Evolutionary conservation across 1,140 invertebrate species (phyloP).

Genomic region (Anastrepha obliqua): DNA sequence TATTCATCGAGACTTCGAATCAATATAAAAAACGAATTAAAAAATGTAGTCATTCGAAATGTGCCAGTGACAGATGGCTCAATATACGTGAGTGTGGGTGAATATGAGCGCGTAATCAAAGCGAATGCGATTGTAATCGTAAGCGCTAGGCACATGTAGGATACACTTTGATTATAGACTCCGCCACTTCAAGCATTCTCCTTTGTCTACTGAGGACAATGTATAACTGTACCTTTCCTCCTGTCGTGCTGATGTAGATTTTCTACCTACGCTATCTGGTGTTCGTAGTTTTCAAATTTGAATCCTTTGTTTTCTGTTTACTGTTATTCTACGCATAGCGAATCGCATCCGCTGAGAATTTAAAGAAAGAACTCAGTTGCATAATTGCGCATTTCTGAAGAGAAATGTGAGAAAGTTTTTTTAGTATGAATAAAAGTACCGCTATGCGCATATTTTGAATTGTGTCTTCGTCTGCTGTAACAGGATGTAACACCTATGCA

Average conservation of each 20-base stretch:
- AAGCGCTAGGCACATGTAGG: background rate
- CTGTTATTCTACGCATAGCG: background rate
- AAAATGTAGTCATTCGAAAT: background rate
- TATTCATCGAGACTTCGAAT: background rate
- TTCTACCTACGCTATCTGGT: background rate
- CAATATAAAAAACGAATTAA: background rate
- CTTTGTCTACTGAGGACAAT: background rate
- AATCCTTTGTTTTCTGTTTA: conserved; percentile 41
- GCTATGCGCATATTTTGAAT: background rate
- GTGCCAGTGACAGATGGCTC: background rate
- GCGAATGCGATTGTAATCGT: conserved; percentile 3
- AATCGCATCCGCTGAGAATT: conserved; percentile 22
- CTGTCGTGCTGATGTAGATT: background rate
- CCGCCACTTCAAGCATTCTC: background rate
- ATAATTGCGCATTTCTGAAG: conserved; percentile 6
- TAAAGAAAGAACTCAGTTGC: background rate
- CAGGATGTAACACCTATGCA: conserved; percentile 22
- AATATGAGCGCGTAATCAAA: background rate
- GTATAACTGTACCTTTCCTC: conserved; percentile 17
- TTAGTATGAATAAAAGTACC: conserved; percentile 1
- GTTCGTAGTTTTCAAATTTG: background rate
- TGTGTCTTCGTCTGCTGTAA: background rate
- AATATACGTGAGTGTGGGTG: background rate
- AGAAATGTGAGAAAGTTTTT: conserved; percentile 25
- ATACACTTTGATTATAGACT: conserved; percentile 32